Conservation (phyloP, 1,140 invertebrate genomes). For the Anoplolepis gracilipes region DNA sequence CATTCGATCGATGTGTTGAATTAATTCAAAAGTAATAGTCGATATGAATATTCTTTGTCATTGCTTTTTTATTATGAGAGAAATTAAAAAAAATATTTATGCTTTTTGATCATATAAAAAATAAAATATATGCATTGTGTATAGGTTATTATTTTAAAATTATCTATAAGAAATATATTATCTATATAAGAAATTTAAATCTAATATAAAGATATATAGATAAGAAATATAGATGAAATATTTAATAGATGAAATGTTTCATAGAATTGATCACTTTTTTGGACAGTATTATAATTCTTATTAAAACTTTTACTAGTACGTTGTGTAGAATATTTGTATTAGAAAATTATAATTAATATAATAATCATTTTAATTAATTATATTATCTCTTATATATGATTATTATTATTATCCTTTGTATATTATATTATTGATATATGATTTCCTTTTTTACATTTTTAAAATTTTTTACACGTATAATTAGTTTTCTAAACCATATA, state of each 20-base stretch:
- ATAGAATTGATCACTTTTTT: neutral
- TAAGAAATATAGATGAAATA: too few relatives aligned
- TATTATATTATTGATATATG: too few relatives aligned
- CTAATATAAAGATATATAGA: too few relatives aligned
- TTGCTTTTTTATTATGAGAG: neutral
- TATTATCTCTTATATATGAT: too few relatives aligned
- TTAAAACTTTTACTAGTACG: too few relatives aligned
- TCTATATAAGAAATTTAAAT: too few relatives aligned
- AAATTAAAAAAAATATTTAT: conserved; percentile 6
- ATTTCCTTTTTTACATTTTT: neutral
- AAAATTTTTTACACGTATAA: neutral
- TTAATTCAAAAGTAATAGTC: neutral
- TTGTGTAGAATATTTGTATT: neutral
- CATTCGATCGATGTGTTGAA: neutral
- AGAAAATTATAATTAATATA: neutral
- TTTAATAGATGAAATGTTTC: too few relatives aligned
- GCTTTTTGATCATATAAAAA: neutral
- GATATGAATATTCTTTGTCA: neutral
- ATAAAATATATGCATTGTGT: neutral
- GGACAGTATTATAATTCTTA: neutral
- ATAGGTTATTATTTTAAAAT: neutral
- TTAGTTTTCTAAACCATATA: neutral
- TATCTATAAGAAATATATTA: too few relatives aligned
- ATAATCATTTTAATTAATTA: neutral
- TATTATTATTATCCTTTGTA: too few relatives aligned